Percentiles rank a stretch among this genome's conserved stretches.
phyloP scores from a whole-genome alignment of 2,888 invertebrate genomes.

The Sepiola atlantica region DNA sequence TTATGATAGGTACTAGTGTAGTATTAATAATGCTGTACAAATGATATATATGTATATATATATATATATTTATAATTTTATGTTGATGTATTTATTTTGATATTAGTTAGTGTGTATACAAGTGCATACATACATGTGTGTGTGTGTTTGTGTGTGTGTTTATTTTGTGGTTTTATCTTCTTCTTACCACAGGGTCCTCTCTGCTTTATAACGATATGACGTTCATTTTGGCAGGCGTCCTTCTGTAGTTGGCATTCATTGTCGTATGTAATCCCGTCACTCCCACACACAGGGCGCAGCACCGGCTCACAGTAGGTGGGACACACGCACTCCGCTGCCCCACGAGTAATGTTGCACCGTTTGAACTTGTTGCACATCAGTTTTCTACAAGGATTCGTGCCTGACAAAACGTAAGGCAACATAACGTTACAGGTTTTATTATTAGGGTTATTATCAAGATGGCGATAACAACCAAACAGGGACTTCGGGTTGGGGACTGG shows the following conservation, averaged over 20 bases:
- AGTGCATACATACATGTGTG: neutral
- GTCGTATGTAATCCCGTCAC: slow-evolving; percentile 78
- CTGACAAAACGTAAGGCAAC: slow-evolving; percentile 75
- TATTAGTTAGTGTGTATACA: neutral
- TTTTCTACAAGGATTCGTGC: slow-evolving; percentile 88
- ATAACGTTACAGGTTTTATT: slow-evolving; percentile 42
- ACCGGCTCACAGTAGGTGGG: slow-evolving; percentile 85
- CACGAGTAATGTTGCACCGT: slow-evolving; percentile 87
- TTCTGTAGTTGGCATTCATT: slow-evolving; percentile 84
- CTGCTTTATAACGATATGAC: slow-evolving; percentile 85
- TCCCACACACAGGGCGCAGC: slow-evolving; percentile 80
- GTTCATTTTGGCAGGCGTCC: slow-evolving; percentile 84
- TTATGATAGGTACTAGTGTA: neutral
- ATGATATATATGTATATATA: slow-evolving; percentile 44
- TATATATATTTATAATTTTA: slow-evolving; percentile 25
- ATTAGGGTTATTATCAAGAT: slow-evolving; percentile 35
- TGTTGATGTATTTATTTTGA: neutral
- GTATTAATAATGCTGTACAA: neutral
- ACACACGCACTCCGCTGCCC: slow-evolving; percentile 89
- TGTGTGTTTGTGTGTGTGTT: slow-evolving; percentile 3
- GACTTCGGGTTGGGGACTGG: slow-evolving; percentile 35
- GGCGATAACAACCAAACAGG: slow-evolving; percentile 47
- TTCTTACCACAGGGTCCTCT: slow-evolving; percentile 90
- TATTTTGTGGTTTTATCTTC: slow-evolving; percentile 34
- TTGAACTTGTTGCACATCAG: slow-evolving; percentile 86